Evolutionary conservation across 53 echinoderm and acorn worm species (phyloP).

Genomic region (Luidia sarsii): DNA sequence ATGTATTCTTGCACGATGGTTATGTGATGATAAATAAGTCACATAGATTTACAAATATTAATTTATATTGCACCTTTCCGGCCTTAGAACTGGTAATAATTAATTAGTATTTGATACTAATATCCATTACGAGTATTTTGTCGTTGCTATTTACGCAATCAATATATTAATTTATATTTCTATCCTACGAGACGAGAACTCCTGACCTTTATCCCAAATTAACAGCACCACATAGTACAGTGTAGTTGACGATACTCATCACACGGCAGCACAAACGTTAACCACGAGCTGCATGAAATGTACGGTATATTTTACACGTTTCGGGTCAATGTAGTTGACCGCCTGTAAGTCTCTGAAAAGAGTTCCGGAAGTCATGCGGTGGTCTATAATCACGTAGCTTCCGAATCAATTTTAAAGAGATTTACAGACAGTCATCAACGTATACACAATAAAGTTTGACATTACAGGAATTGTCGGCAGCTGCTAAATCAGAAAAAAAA

Average conservation of each 20-base stretch:
- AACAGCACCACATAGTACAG: slow-evolving; percentile 19
- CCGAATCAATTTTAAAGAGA: too few species aligned
- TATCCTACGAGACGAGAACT: slow-evolving; percentile 11
- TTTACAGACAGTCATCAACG: too few species aligned
- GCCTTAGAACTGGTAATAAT: slow-evolving; percentile 46
- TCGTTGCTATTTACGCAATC: slow-evolving; percentile 33
- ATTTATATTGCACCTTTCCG: slow-evolving; percentile 57
- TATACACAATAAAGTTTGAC: too few species aligned
- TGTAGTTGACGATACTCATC: slow-evolving; percentile 1
- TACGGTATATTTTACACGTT: not conserved
- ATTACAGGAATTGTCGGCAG: too few species aligned
- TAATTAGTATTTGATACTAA: slow-evolving; percentile 46
- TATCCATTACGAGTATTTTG: slow-evolving; percentile 29
- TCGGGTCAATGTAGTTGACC: too few species aligned
- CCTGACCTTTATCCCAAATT: too few species aligned
- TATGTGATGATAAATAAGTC: slow-evolving; percentile 49
- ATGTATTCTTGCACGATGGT: slow-evolving; percentile 56
- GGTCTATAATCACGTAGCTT: too few species aligned
- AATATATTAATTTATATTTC: slow-evolving; percentile 13
- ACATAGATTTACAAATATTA: slow-evolving; percentile 49
- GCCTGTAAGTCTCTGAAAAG: too few species aligned
- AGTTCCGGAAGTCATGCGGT: too few species aligned
- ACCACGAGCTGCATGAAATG: not conserved
- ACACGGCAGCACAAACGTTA: not conserved
- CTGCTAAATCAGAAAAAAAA: too few species aligned